phyloP scores from a whole-genome alignment of 2,113 vertebrate genomes.

The Otolemur garnettii region DNA sequence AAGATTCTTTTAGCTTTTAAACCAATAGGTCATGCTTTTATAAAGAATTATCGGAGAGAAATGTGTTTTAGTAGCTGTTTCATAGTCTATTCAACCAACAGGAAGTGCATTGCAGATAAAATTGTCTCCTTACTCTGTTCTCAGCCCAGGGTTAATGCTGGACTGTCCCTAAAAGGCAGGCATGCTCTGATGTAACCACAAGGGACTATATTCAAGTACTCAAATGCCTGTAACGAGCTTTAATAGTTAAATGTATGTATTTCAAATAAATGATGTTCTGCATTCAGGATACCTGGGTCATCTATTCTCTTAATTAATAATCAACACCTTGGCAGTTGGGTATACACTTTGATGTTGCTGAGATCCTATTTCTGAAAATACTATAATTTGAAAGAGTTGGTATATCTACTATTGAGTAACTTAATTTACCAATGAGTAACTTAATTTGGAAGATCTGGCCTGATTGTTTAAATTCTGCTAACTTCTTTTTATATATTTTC shows the following conservation, averaged over 20 bases:
- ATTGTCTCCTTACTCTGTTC: conserved; percentile 67
- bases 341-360: conserved; percentile 36
- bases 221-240: conserved; percentile 61
- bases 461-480: background rate
- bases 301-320: conserved; percentile 60
- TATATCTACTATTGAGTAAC: conserved; percentile 34
- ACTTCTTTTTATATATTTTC: conserved; percentile 43
- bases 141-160: conserved; percentile 50
- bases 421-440: conserved; percentile 13
- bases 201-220: conserved; percentile 3
- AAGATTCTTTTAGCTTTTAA: conserved; percentile 69
- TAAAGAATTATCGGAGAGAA: conserved; percentile 62
- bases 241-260: conserved; percentile 42
- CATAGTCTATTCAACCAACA: conserved; percentile 58
- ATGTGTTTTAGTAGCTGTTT: conserved; percentile 72
- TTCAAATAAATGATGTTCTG: conserved; percentile 54
- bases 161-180: conserved; percentile 71
- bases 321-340: conserved; percentile 23
- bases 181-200: conserved; percentile 25
- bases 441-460: conserved; percentile 18
- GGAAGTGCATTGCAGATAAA: conserved; percentile 76
- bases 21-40: conserved; percentile 40
- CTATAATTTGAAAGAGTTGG: conserved; percentile 51
- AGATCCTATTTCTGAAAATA: conserved; percentile 55
- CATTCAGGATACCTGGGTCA: background rate